phyloP scores from a whole-genome alignment of 2,797 vertebrate species.

The Halcyon chelicuti region DNA sequence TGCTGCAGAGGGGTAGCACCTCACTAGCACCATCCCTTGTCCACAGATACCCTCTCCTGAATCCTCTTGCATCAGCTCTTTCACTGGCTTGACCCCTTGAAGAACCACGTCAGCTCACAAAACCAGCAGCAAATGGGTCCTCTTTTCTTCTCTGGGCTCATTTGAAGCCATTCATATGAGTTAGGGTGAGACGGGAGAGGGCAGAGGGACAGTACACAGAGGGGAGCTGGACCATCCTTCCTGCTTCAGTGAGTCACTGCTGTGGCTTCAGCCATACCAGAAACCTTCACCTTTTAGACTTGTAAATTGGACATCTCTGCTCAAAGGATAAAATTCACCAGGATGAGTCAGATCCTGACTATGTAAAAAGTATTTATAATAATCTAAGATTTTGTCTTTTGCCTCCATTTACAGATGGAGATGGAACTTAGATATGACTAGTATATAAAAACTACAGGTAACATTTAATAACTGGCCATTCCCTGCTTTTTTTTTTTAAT shows the following conservation, averaged over 20 bases:
- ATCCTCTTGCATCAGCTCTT: background rate
- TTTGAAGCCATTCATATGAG: background rate
- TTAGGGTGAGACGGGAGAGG: rapidly evolving
- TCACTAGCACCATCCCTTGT: background rate
- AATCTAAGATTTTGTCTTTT: background rate
- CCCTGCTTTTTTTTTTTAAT: background rate
- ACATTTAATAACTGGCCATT: background rate
- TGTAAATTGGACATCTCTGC: background rate
- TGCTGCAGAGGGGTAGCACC: background rate
- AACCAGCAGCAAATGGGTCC: background rate
- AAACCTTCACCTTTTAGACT: background rate
- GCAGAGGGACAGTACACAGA: background rate
- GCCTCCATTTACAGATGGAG: background rate
- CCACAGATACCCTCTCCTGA: background rate
- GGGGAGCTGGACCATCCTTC: background rate
- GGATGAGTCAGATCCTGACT: background rate
- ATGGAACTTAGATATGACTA: background rate
- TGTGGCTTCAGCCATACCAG: background rate
- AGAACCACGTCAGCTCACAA: background rate
- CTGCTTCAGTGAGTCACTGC: background rate
- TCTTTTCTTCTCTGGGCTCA: background rate
- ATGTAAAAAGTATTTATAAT: background rate
- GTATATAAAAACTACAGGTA: background rate
- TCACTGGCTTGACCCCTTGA: background rate
- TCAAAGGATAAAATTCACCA: background rate